These are phyloP conservation scores for Eupithecia dodoneata DNA, from an alignment of 2,888 invertebrate genomes.

Conservation along the genomic window DNA sequence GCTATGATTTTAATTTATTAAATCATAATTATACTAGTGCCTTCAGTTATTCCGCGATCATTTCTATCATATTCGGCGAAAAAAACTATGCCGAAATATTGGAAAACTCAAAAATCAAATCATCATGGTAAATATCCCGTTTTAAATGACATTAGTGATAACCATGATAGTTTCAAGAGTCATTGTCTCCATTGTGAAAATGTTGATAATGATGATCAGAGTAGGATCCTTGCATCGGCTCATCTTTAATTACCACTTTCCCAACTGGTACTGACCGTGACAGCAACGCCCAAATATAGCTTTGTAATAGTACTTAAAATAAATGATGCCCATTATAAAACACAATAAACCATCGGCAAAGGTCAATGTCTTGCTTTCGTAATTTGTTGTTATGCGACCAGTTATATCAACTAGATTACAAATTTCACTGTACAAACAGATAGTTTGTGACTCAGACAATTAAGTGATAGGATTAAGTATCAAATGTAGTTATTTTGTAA, in stretches of 20 bases:
- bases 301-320: slow-evolving; percentile 4
- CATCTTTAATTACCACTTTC: slow-evolving; percentile 4
- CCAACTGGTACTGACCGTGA: slow-evolving; percentile 27
- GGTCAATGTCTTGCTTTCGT: slow-evolving; percentile 42
- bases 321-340: slow-evolving; percentile 26
- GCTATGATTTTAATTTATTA: too few species aligned
- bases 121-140: too few species aligned
- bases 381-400: slow-evolving; percentile 29
- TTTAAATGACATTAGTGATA: too few species aligned
- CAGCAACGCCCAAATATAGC: slow-evolving; percentile 19
- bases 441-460: neutral
- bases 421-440: neutral
- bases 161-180: too few species aligned
- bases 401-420: neutral
- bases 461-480: neutral
- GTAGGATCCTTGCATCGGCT: neutral
- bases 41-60: too few species aligned
- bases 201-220: neutral
- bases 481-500: neutral
- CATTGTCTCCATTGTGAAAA: neutral
- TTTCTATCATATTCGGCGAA: too few species aligned
- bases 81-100: too few species aligned
- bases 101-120: too few species aligned
- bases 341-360: slow-evolving; percentile 38
- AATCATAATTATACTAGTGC: too few species aligned